Conservation (phyloP, 2,888 invertebrate species). For the Idaea straminata region DNA sequence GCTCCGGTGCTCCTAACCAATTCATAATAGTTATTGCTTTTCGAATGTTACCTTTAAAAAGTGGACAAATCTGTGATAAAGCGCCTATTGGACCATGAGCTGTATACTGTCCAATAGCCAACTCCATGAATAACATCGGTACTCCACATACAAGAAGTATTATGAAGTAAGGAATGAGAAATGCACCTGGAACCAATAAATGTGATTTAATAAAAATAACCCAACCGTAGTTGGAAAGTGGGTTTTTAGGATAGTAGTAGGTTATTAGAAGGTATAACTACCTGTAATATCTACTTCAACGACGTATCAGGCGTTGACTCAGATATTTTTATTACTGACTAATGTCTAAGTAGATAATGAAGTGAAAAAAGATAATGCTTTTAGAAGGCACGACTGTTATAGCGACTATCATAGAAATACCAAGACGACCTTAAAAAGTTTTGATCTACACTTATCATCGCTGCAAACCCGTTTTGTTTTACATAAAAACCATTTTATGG, state of each 20-base stretch:
- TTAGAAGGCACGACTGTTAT: not conserved
- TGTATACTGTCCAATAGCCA: conserved; percentile 95
- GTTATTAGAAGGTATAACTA: not conserved
- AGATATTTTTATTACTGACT: not conserved
- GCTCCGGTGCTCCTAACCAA: not conserved
- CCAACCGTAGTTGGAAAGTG: not conserved
- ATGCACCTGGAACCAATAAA: conserved; percentile 86
- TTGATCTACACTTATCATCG: not conserved
- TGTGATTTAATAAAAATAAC: not conserved
- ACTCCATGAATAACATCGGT: conserved; percentile 96
- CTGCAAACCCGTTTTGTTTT: not conserved
- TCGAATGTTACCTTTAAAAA: conserved; percentile 88
- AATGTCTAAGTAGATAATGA: not conserved
- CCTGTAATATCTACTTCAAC: not conserved
- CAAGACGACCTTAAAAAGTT: not conserved
- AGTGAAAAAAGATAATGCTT: conserved; percentile 3
- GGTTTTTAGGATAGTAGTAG: not conserved
- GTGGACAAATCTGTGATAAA: conserved; percentile 93
- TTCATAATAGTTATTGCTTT: not conserved
- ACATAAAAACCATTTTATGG: not conserved
- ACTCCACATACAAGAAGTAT: conserved; percentile 94
- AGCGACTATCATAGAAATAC: not conserved
- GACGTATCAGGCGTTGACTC: not conserved
- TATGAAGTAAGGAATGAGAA: conserved; percentile 96
- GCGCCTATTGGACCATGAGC: conserved; percentile 95